phyloP scores from a whole-genome alignment of 2,888 invertebrate genomes.

The Trypoxylon attenuatum region DNA sequence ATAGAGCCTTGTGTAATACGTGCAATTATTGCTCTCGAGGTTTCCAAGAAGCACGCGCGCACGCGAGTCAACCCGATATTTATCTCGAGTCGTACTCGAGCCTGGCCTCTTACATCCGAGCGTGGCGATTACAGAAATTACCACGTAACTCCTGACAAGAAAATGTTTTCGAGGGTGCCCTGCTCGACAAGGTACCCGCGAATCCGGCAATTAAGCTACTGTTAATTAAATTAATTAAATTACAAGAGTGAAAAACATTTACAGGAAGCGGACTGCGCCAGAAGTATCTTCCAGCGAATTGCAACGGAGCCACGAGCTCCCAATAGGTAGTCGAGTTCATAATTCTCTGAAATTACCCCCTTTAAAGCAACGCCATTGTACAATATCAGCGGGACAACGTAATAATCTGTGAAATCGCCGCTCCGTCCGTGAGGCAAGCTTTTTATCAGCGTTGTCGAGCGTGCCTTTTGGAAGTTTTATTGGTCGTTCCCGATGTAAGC shows the following conservation, averaged over 20 bases:
- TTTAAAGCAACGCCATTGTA: background rate
- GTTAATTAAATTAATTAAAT: slow-evolving; percentile 43
- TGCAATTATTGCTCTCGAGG: slow-evolving; percentile 36
- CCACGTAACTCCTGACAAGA: slow-evolving; percentile 25
- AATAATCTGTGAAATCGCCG: background rate
- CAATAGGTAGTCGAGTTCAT: background rate
- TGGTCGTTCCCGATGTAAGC: background rate
- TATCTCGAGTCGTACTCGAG: slow-evolving; percentile 17
- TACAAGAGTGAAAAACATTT: no score
- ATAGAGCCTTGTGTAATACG: slow-evolving; percentile 19
- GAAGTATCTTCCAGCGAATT: no score
- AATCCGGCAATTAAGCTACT: slow-evolving; percentile 35
- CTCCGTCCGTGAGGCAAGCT: background rate
- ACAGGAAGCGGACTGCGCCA: no score
- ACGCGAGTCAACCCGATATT: slow-evolving; percentile 15
- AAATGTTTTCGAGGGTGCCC: slow-evolving; percentile 9
- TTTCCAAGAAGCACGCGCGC: slow-evolving; percentile 19
- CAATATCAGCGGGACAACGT: background rate
- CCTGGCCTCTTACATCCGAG: slow-evolving; percentile 24
- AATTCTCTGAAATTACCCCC: background rate
- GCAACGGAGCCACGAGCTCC: no score
- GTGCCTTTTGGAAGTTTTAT: background rate
- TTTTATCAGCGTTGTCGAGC: background rate
- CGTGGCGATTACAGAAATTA: slow-evolving; percentile 27
- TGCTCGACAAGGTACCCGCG: slow-evolving; percentile 4